These are phyloP conservation scores for Sipha maydis DNA, from an alignment of 2,888 invertebrate species.

Conservation along the genomic window DNA sequence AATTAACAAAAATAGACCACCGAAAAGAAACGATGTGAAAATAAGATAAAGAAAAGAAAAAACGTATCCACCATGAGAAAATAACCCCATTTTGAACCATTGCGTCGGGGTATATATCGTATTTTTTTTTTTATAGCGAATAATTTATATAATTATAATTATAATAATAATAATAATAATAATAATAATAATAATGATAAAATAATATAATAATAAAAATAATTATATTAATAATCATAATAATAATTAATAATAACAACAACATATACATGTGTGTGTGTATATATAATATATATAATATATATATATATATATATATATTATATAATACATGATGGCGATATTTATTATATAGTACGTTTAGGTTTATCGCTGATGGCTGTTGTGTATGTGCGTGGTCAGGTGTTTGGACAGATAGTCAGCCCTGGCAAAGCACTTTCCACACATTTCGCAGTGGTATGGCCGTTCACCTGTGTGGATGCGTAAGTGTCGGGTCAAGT, in stretches of 20 bases:
- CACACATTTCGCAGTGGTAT: conserved; percentile 91
- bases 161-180: conserved; percentile 1
- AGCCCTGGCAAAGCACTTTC: conserved; percentile 89
- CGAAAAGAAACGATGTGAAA: not conserved
- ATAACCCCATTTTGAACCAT: conserved; percentile 16
- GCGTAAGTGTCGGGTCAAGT: conserved; percentile 84
- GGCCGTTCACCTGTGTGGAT: conserved; percentile 91
- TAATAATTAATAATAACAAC: not conserved
- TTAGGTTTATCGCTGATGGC: conserved; percentile 54
- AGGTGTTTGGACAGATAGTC: conserved; percentile 91
- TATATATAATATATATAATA: not conserved
- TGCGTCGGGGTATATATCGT: not conserved
- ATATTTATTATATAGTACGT: not conserved
- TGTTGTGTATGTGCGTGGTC: conserved; percentile 84
- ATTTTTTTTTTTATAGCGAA: not conserved
- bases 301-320: not conserved
- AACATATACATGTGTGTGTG: not conserved
- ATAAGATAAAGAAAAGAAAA: not conserved
- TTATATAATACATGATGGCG: not conserved
- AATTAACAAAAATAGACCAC: no score
- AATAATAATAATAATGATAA: no score
- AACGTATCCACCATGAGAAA: not conserved
- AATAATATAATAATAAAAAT: conserved; percentile 20
- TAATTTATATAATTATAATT: not conserved
- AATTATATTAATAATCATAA: not conserved